These are phyloP conservation scores for Heteromyza rotundicornis DNA, from an alignment of 2,888 invertebrate genomes.

Conservation along the genomic window DNA sequence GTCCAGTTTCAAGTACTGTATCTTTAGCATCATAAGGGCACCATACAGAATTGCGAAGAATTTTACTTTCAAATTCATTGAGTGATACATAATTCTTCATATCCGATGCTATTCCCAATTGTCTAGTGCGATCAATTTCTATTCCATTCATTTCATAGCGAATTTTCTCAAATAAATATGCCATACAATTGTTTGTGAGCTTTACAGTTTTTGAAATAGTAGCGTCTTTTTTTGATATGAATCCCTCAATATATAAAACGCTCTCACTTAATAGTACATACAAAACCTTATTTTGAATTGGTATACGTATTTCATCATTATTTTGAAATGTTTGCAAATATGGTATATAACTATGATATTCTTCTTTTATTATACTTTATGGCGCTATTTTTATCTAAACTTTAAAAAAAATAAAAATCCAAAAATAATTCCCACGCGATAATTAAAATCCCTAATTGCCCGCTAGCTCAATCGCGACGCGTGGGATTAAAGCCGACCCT, in stretches of 20 bases:
- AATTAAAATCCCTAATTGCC: no score
- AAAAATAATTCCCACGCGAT: no score
- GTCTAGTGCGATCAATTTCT: slow-evolving; percentile 7
- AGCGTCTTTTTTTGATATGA: slow-evolving; percentile 15
- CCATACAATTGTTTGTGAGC: slow-evolving; percentile 17
- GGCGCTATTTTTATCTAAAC: no score
- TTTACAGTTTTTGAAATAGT: slow-evolving; percentile 18
- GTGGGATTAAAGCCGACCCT: no score
- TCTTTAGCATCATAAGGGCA: no score
- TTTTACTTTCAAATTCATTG: no score
- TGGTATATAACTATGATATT: slow-evolving; percentile 24
- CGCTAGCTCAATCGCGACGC: no score
- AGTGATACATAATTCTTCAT: no score
- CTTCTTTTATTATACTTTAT: slow-evolving; percentile 21
- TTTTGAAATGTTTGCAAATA: slow-evolving; percentile 24
- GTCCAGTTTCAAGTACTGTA: no score
- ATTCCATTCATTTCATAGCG: slow-evolving; percentile 20
- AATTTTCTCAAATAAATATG: slow-evolving; percentile 21
- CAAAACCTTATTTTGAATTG: slow-evolving; percentile 26
- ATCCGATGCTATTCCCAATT: no score
- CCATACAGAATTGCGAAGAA: no score
- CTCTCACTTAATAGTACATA: slow-evolving; percentile 10
- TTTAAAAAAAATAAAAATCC: no score
- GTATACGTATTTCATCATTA: slow-evolving; percentile 28
- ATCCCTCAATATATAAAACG: slow-evolving; percentile 16